phyloP scores from a whole-genome alignment of 2,797 vertebrate species.

The Anniella stebbinsi region DNA sequence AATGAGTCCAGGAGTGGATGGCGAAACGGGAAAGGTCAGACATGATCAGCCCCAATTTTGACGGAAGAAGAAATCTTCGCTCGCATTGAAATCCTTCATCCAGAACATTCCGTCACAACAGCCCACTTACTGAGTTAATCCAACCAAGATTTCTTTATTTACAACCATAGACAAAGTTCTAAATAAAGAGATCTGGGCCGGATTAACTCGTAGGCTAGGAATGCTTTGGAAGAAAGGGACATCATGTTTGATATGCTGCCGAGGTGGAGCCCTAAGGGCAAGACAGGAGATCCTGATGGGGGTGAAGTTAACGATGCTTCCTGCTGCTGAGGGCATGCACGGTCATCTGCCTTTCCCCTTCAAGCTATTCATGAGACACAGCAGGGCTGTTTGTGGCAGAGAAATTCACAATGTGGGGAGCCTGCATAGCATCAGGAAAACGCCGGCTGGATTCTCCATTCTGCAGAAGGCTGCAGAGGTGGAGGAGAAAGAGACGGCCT shows the following conservation, averaged over 20 bases:
- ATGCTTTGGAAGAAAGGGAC: neutral
- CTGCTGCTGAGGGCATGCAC: neutral
- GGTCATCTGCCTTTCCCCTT: no score
- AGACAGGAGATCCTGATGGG: neutral
- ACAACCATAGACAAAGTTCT: neutral
- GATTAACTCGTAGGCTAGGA: neutral
- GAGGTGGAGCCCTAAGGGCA: neutral
- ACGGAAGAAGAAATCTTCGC: slow-evolving; percentile 10
- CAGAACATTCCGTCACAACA: neutral
- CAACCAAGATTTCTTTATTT: neutral
- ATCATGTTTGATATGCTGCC: neutral
- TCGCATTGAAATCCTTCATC: neutral
- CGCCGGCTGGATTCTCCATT: neutral
- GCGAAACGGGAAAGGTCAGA: neutral
- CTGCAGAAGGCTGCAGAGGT: neutral
- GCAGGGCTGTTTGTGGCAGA: neutral
- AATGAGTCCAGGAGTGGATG: slow-evolving; percentile 27
- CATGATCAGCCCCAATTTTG: slow-evolving; percentile 25
- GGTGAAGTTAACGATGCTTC: no score
- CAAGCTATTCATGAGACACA: no score
- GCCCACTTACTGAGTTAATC: neutral
- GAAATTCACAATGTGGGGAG: neutral
- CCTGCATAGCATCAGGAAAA: neutral
- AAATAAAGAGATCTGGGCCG: neutral
- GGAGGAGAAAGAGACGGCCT: neutral